Evolutionary conservation across 2,797 vertebrate species (phyloP).

Genomic region (Sylvia borin): DNA sequence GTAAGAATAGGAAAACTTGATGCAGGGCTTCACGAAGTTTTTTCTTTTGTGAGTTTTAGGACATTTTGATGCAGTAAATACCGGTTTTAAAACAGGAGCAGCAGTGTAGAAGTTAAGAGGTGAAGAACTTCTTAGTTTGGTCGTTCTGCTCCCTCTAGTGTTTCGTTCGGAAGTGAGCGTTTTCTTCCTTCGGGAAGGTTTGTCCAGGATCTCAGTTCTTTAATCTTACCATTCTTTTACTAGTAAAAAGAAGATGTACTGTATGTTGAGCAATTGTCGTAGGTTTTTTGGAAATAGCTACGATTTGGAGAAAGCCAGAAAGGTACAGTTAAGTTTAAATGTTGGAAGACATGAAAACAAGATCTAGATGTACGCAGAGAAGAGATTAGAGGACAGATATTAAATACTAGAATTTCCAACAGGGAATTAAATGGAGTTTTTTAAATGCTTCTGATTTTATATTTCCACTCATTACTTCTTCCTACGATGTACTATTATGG

Average conservation of each 20-base stretch:
- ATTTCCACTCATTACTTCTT: neutral
- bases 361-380: neutral
- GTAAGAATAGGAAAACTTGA: neutral
- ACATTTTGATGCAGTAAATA: neutral
- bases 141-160: slow-evolving; percentile 29
- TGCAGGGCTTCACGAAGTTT: neutral
- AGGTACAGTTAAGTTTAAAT: neutral
- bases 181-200: neutral
- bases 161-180: rapidly evolving
- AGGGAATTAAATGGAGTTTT: neutral
- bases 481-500: rapidly evolving
- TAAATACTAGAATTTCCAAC: neutral
- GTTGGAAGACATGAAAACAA: neutral
- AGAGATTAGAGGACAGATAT: neutral
- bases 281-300: neutral
- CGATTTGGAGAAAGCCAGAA: rapidly evolving
- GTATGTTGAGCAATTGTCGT: neutral
- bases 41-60: neutral
- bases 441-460: neutral
- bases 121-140: neutral
- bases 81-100: rapidly evolving
- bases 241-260: neutral
- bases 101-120: rapidly evolving
- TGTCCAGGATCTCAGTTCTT: rapidly evolving
- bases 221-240: rapidly evolving